Evolutionary conservation across 2,797 vertebrate species (phyloP), one percentile per base, ranked within the genome.

Genomic region (Semotilus atromaculatus): DNA sequence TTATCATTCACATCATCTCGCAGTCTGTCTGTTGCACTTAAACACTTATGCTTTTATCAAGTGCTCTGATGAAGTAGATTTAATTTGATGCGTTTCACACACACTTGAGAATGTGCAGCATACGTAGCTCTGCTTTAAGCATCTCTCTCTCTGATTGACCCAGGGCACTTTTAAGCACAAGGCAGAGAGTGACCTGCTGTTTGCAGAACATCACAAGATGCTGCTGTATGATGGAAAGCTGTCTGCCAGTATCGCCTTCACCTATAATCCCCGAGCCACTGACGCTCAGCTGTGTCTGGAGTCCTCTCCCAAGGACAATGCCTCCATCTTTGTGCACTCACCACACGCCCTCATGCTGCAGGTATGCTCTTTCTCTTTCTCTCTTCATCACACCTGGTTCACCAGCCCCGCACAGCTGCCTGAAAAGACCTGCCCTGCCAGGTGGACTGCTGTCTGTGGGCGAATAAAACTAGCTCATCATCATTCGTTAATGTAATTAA

Each of bases 331-430:
- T 80, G 96, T 99, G 91, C 98, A 99, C 93, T 99, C 98, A 10
- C 98, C 98, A 1, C 98, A 99, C 31, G 97, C 98, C 6, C 97
- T 99, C 90, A 99, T 99, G 98, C 96, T 99, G 89, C 98, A 99
- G 98, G 98, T 99, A 83, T 7, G 76, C 38, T 62, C n/a, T 76
- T 58, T 43, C 73, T 82, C 80, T 38, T 68, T 71, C 36, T 62
- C 74, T 84, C 82, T 31, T 73, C 66, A 71, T 67, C 58, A 23
- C 66, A 76, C 23, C 19, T 29, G 11, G 29, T n/a, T n/a, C 14
- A 71, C 8, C 55, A 29, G 19, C 19, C 9, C 64, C 14, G 1
- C 21, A 43, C 73, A 77, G n/a, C 67, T 82, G 75, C 19, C 0
- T 21, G 26, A 68, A 11, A 53, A 62, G 36, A 82, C 53, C 51